Percentiles rank a stretch among this genome's conserved stretches.
Evolutionary conservation across 2,888 invertebrate species (phyloP).

Genomic region (Philopedon plagiatum): DNA sequence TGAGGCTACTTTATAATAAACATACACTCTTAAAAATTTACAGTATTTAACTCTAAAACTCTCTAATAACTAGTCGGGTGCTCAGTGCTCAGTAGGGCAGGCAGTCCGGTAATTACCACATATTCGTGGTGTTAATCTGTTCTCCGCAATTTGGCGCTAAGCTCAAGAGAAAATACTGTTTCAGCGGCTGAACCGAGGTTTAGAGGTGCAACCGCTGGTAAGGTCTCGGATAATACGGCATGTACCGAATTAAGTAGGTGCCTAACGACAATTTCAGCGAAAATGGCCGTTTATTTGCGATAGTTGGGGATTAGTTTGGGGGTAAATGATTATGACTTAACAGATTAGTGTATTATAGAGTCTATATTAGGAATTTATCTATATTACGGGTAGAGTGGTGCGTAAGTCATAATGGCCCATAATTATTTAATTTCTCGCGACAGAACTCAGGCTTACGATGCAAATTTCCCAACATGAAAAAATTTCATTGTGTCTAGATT

Average conservation of each 20-base stretch:
- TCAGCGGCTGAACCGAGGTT: conserved; percentile 33
- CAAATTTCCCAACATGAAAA: too few relatives aligned
- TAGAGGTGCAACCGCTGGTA: conserved; percentile 42
- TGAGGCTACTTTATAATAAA: too few relatives aligned
- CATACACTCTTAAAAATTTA: too few relatives aligned
- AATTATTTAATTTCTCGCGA: too few relatives aligned
- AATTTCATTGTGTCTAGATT: too few relatives aligned
- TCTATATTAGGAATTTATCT: neutral
- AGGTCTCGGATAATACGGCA: conserved; percentile 44
- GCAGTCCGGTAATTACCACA: conserved; percentile 47
- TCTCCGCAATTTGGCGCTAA: conserved; percentile 41
- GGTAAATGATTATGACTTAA: conserved; percentile 42
- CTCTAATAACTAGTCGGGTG: conserved; percentile 18
- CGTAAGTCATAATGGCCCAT: too few relatives aligned
- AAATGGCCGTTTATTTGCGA: conserved; percentile 29
- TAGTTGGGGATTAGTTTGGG: conserved; percentile 36
- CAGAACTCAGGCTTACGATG: too few relatives aligned
- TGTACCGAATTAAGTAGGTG: conserved; percentile 46
- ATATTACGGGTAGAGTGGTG: too few relatives aligned
- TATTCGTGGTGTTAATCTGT: conserved; percentile 49
- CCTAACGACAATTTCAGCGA: conserved; percentile 42
- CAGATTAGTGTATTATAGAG: conserved; percentile 30
- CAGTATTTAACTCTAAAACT: conserved; percentile 7
- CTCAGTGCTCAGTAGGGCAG: conserved; percentile 15
- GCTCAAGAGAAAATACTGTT: conserved; percentile 46